These are phyloP conservation scores for Acromyrmex charruanus DNA, from an alignment of 1,140 invertebrate species.

Conservation along the genomic window DNA sequence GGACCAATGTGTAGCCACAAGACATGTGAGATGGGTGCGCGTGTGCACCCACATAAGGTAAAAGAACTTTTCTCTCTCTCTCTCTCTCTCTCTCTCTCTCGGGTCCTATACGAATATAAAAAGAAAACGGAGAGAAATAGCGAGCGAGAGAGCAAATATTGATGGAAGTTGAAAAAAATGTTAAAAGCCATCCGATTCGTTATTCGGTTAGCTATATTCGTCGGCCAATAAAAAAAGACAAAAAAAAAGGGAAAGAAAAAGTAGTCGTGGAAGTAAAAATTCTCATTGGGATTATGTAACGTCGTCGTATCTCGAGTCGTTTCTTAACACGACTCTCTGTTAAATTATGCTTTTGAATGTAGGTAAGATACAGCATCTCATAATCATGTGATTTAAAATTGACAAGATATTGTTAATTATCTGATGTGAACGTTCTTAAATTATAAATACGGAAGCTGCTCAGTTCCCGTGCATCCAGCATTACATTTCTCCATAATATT, in stretches of 20 bases:
- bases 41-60: constrained; percentile 58
- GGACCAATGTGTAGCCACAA: constrained; percentile 36
- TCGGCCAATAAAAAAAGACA: constrained; percentile 31
- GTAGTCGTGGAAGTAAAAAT: constrained; percentile 42
- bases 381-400: not conserved
- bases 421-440: not conserved
- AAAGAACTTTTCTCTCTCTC: not conserved
- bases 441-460: not conserved
- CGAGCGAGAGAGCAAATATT: constrained; percentile 70
- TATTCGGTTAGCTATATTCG: constrained; percentile 62
- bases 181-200: constrained; percentile 70
- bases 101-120: constrained; percentile 42
- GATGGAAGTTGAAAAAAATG: constrained; percentile 75
- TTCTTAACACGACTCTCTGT: not conserved
- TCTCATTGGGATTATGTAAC: constrained; percentile 46
- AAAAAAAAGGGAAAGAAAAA: not conserved
- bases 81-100: not conserved
- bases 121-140: constrained; percentile 36
- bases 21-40: constrained; percentile 46
- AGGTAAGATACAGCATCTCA: not conserved
- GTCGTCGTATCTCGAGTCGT: not conserved
- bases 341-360: not conserved
- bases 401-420: not conserved
- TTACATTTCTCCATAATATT: not conserved
- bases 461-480: too few species aligned